These are phyloP conservation scores for Pogonomyrmex barbatus DNA, from an alignment of 1,140 invertebrate species.

Conservation along the genomic window DNA sequence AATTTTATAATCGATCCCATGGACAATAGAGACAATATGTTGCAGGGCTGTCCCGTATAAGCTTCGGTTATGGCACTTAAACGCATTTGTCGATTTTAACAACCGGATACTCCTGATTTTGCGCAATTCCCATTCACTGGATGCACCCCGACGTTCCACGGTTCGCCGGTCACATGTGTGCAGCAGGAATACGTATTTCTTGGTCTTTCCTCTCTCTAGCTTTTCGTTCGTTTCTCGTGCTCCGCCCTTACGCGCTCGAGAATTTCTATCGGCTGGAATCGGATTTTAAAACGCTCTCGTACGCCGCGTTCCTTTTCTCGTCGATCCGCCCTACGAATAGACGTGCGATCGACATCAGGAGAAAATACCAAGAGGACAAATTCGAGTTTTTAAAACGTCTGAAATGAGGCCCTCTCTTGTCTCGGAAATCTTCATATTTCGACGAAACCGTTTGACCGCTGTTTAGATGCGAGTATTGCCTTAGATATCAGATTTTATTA, in stretches of 20 bases:
- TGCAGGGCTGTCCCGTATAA: slow-evolving; percentile 23
- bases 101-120: slow-evolving; percentile 75
- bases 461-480: background rate
- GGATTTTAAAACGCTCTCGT: slow-evolving; percentile 67
- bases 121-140: slow-evolving; percentile 78
- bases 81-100: slow-evolving; percentile 75
- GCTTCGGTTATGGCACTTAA: slow-evolving; percentile 66
- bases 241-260: slow-evolving; percentile 64
- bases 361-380: background rate
- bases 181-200: slow-evolving; percentile 24
- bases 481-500: slow-evolving; percentile 8
- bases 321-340: background rate
- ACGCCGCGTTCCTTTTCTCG: background rate
- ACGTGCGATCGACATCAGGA: background rate
- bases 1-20: slow-evolving; percentile 47
- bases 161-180: slow-evolving; percentile 61
- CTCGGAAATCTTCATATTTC: background rate
- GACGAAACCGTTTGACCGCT: background rate
- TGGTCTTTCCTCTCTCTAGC: slow-evolving; percentile 46
- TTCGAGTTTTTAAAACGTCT: background rate
- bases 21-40: slow-evolving; percentile 45
- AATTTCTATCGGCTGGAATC: slow-evolving; percentile 77
- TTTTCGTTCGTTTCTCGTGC: slow-evolving; percentile 50
- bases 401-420: background rate
- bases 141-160: slow-evolving; percentile 67